Base-by-base conservation (phyloP, 2,888 invertebrate genomes). In the Heliconius hortense region DNA sequence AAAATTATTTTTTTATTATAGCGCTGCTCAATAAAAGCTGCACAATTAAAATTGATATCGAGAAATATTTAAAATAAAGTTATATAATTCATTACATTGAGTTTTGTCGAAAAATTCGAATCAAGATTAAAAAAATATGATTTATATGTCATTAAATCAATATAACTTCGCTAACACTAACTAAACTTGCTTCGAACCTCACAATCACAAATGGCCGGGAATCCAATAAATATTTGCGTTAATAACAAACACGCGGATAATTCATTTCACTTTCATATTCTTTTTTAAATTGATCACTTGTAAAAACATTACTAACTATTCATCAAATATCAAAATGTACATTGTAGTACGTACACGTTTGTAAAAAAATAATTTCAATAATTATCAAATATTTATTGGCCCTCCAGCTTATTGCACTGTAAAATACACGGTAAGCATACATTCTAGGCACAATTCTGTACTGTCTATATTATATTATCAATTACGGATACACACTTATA, bases 391-490 rank as follows among this genome's bases (percentile, higher is more conserved):
- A 59, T 72, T 74, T 56, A 76, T 59, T 78, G 76, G 77, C 75
- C 74, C 71, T n/a, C 76, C 56, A 67, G 73, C 64, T 86, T 88
- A 89, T 89, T 91, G 90, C 90, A 88, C 92, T 93, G 92, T 91
- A 92, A 93, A 92, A 93, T 92, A 93, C 91, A 89, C 79, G 85
- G 86, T 91, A 92, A 93, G 92, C 93, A 92, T 90, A 91, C 83
- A 86, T 89, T 92, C 93, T 93, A 93, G 93, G 93, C 93, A 93
- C 93, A 90, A 88, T 87, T 90, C 92, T 93, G 93, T 88, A 92
- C 91, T 91, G 83, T 66, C 64, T 66, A 85, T 56, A 81, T 81
- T 85, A 86, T 87, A 84, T 89, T 76, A 78, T 74, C 86, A 87
- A 88, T 87, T 90, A 60, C 39, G 71, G 39, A 39, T 71, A 93